Percentiles rank a stretch among this genome's conserved stretches.
Evolutionary conservation across 35 echinoderm and acorn worm species (phyloP).

Genomic region (Heliocidaris tuberculata): DNA sequence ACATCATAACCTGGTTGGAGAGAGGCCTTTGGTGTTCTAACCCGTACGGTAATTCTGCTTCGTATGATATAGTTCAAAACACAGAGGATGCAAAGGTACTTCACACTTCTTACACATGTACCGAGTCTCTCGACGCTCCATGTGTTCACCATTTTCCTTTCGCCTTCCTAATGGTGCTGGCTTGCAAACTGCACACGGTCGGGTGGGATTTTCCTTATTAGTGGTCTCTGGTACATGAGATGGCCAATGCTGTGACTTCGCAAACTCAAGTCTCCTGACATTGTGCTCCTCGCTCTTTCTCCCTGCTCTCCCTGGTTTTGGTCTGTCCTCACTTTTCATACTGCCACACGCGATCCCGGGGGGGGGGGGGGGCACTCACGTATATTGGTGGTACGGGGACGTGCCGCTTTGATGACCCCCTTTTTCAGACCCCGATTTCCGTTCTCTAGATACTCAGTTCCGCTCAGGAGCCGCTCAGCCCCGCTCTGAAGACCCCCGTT

Average conservation of each 20-base stretch:
- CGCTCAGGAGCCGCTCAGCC: too few relatives aligned
- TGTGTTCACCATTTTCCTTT: background rate
- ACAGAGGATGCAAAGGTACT: background rate
- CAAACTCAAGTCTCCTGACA: background rate
- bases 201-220: background rate
- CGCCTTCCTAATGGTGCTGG: background rate
- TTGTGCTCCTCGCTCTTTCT: background rate
- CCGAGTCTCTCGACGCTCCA: background rate
- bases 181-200: background rate
- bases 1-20: too few relatives aligned
- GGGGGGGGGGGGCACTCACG: too few relatives aligned
- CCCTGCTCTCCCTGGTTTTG: background rate
- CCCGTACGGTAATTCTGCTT: background rate
- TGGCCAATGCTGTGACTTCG: background rate
- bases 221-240: background rate
- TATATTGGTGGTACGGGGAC: too few relatives aligned
- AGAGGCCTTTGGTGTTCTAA: too few relatives aligned
- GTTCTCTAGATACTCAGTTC: too few relatives aligned
- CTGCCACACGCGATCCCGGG: background rate
- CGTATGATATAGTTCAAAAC: background rate
- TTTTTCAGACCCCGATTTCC: too few relatives aligned
- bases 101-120: constrained; percentile 29
- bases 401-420: too few relatives aligned
- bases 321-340: background rate
- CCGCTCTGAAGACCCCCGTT: too few relatives aligned